These are phyloP conservation scores for Scotopteryx bipunctaria DNA, from an alignment of 2,888 invertebrate genomes.

Conservation along the genomic window DNA sequence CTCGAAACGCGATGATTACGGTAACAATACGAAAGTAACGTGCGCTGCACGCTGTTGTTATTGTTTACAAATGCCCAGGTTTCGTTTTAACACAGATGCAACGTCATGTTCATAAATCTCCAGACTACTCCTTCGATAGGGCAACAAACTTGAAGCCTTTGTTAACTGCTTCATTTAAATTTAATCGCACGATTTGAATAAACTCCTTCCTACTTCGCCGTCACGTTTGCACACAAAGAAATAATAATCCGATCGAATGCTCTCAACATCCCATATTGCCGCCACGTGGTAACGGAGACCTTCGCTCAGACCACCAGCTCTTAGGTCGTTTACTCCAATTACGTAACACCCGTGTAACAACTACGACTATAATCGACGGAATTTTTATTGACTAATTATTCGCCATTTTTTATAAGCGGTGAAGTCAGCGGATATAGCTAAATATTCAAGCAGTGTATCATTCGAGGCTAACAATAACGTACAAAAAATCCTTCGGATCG, in stretches of 20 bases:
- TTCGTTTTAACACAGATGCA: slow-evolving; percentile 41
- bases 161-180: slow-evolving; percentile 32
- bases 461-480: slow-evolving; percentile 78
- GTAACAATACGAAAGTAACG: slow-evolving; percentile 26
- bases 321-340: slow-evolving; percentile 82
- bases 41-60: slow-evolving; percentile 39
- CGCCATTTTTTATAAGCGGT: slow-evolving; percentile 78
- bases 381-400: slow-evolving; percentile 84
- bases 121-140: slow-evolving; percentile 23
- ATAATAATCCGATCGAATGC: slow-evolving; percentile 23
- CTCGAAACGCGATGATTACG: slow-evolving; percentile 46
- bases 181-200: slow-evolving; percentile 31
- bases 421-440: slow-evolving; percentile 83
- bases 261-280: slow-evolving; percentile 43
- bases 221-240: slow-evolving; percentile 30
- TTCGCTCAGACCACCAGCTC: slow-evolving; percentile 68
- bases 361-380: slow-evolving; percentile 77
- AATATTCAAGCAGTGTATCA: slow-evolving; percentile 83
- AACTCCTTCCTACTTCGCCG: slow-evolving; percentile 29
- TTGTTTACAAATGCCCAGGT: slow-evolving; percentile 54
- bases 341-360: slow-evolving; percentile 80
- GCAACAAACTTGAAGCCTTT: slow-evolving; percentile 35
- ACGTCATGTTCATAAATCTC: slow-evolving; percentile 30
- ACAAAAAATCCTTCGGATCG: slow-evolving; percentile 66
- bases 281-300: slow-evolving; percentile 68